Evolutionary conservation across 2,113 vertebrate species (phyloP).

Genomic region (Panthera uncia): DNA sequence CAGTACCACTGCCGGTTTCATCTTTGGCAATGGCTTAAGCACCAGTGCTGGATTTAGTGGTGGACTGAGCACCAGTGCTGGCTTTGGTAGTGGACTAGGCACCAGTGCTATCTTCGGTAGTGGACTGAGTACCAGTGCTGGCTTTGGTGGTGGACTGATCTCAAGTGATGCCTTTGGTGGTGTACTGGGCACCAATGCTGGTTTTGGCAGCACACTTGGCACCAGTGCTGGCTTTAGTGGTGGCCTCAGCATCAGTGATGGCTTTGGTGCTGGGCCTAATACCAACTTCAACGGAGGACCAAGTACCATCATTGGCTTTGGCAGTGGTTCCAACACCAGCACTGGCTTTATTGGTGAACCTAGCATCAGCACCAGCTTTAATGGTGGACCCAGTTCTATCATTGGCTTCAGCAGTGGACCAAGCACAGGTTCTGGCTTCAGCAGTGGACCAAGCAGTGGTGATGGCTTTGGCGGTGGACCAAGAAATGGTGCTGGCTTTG

Average conservation of each 20-base stretch:
- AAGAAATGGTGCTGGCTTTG: conserved; percentile 41
- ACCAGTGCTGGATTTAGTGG: conserved; percentile 8
- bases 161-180: conserved; percentile 45
- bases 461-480: background rate
- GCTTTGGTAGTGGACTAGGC: conserved; percentile 25
- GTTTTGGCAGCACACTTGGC: conserved; percentile 54
- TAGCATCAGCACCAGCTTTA: conserved; percentile 52
- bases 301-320: conserved; percentile 65
- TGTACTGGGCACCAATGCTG: conserved; percentile 35
- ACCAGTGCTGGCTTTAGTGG: conserved; percentile 48
- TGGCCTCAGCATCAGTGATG: conserved; percentile 49
- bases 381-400: conserved; percentile 53
- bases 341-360: conserved; percentile 63
- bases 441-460: background rate
- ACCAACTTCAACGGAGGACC: conserved; percentile 61
- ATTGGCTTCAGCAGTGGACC: conserved; percentile 38
- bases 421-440: conserved; percentile 34
- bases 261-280: conserved; percentile 58
- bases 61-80: conserved; percentile 14
- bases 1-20: conserved; percentile 51
- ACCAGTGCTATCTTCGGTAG: conserved; percentile 20
- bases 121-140: conserved; percentile 8
- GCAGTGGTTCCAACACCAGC: conserved; percentile 62
- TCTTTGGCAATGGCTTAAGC: conserved; percentile 55
- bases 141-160: conserved; percentile 46